Base-by-base conservation (phyloP, 2,888 invertebrate genomes). In the Chalcosyrphus nemorum region DNA sequence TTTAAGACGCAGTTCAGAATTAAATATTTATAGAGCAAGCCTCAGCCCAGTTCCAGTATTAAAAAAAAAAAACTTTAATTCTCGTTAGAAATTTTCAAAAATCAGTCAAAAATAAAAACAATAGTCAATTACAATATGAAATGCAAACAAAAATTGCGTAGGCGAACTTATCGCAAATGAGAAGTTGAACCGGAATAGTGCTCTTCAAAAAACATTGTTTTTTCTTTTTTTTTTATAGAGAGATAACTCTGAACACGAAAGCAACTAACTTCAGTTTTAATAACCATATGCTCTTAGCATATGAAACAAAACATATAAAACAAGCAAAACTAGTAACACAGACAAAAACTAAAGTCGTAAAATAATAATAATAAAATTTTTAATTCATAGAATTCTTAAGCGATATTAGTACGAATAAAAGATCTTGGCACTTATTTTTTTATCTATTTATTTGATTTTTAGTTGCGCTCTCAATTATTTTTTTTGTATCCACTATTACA, bases 391-490 rank as follows among this genome's bases (percentile, higher is more conserved):
- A 61, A 6, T 24, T 52, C 43, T 66, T 29, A 82, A 54, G 65
- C 35, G 59, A 59, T 24, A 24, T 76, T 72, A 54, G 32, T 72
- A 54, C 29, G 27, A 68, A 66, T 43, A 57, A 75, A 72, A 66
- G 41, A 68, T 45, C 80, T 80, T 84, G 84, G 84, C 84, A 84
- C 80, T 57, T 57, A 19, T 38, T 41, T 71, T 21, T 38, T 5
- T 50, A 41, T n/a, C 21, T 35, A 15, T 59, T 32, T 17, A 65
- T 32, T n/a, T 21, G 19, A 5, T 54, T 82, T 78, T 85, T 77
- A 50, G 41, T 59, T 41, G 29, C 57, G 47, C 38, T 43, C 13
- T 50, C 19, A 17, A 50, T 9, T 0, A 29, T 29, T 41, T 21
- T 35, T n/a, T 45, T 19, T 19, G 6, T 32, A 52, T 50, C 17